Evolutionary conservation across 2,113 vertebrate species (phyloP), one percentile per base, ranked within the genome.

Genomic region (Ptilorrhoa leucosticta): DNA sequence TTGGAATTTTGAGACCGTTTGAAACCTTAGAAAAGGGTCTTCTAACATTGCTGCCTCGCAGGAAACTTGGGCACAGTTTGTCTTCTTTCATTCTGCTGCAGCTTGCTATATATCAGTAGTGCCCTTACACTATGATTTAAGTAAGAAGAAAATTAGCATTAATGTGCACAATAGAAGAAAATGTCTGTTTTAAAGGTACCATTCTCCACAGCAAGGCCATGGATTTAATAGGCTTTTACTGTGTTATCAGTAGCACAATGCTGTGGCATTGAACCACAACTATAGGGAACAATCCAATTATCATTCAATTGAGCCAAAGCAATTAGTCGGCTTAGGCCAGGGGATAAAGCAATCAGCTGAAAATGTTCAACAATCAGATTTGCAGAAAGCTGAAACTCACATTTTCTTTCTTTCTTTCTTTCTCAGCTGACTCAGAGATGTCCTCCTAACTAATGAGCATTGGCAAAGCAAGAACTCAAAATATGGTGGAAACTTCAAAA

Each of bases 151-250:
- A 94, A n/a, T 16, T 31, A 72, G 19, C 44, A 78, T 64, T 87
- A 70, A 80, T 88, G 77, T 65, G 71, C 14, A 64, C 76, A 77
- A 61, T 51, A 60, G 57, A 69, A 83, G n/a, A 4, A 92, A 86
- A 79, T 80, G 81, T 72, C n/a, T 88, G 39, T 57, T 94, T 90
- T 69, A 88, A 86, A 88, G 35, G 26, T 61, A 57, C 63, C 57
- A 27, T 54, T 90, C 71, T 88, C 68, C 71, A 76, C 64, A 87
- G 68, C 44, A 83, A 90, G 79, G 54, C 79, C 70, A 80, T 48
- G 88, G 66, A 90, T 92, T 94, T 95, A 96, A 77, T 47, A 58
- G 85, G 71, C 50, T 93, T 97, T 93, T 90, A 92, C 79, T 88
- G 66, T 28, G 77, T 88, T 93, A 85, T 94, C 23, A 14, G 40